phyloP scores from a whole-genome alignment of 1,140 invertebrate species.

The Atta texana region DNA sequence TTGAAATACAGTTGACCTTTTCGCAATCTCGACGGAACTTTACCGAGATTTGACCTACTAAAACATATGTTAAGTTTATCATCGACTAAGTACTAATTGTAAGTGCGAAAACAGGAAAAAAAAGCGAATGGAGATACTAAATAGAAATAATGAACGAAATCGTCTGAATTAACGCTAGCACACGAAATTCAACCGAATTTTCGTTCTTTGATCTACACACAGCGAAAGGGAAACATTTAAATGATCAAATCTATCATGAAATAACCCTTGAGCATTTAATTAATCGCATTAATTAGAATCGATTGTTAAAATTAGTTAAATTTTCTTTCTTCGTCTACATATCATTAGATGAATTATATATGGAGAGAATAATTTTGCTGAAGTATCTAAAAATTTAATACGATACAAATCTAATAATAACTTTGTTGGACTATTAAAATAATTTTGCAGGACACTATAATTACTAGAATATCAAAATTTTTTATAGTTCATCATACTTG shows the following conservation, averaged over 20 bases:
- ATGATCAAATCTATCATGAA: constrained; percentile 7
- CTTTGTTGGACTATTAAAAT: no score
- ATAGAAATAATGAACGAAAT: constrained; percentile 35
- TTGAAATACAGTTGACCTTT: constrained; percentile 38
- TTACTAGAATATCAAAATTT: no score
- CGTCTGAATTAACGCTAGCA: background rate
- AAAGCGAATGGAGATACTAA: constrained; percentile 23
- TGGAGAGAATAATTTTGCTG: no score
- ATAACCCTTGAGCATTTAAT: constrained; percentile 13
- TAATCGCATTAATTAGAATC: constrained; percentile 3
- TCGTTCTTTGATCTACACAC: background rate
- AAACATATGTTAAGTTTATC: constrained; percentile 62
- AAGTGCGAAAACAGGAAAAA: constrained; percentile 14
- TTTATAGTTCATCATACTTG: no score
- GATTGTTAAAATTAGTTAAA: constrained; percentile 27
- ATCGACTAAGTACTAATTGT: constrained; percentile 21
- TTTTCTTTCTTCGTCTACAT: background rate
- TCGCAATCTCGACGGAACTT: constrained; percentile 69
- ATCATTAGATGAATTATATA: background rate
- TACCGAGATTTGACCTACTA: constrained; percentile 69
- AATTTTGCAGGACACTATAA: no score
- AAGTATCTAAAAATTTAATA: no score
- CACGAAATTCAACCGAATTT: constrained; percentile 4
- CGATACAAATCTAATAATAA: no score
- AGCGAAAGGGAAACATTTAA: background rate